phyloP scores from a whole-genome alignment of 2,113 vertebrate genomes.

The Tamias sibiricus region DNA sequence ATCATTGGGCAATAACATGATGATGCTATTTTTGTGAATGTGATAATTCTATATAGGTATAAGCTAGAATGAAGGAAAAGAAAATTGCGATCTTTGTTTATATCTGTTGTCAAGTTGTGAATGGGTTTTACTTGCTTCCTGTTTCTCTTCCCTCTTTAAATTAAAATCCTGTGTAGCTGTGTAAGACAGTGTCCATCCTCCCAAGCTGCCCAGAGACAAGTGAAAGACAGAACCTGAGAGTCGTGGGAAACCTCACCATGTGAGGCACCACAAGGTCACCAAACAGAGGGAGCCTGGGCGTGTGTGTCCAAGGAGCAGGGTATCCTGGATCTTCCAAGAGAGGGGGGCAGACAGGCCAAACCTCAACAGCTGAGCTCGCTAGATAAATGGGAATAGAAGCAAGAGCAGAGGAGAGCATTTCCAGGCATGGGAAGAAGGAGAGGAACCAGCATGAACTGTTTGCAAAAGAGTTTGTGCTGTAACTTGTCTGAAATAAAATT shows the following conservation, averaged over 20 bases:
- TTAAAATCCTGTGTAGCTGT: no score
- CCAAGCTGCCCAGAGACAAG: accelerated
- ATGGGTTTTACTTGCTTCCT: neutral
- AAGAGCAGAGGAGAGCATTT: neutral
- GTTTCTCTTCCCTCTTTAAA: no score
- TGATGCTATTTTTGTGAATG: neutral
- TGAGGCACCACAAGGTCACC: no score
- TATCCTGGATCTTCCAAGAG: neutral
- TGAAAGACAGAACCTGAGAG: no score
- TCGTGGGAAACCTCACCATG: accelerated
- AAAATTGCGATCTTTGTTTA: neutral
- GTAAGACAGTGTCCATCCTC: neutral
- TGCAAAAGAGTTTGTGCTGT: accelerated
- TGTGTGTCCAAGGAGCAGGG: accelerated
- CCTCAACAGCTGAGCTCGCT: no score
- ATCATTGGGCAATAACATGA: neutral
- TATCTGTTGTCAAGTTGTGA: neutral
- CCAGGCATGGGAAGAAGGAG: accelerated
- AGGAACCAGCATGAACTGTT: no score
- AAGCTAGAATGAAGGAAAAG: neutral
- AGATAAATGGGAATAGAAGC: accelerated
- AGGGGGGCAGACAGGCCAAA: no score
- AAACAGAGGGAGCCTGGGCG: accelerated
- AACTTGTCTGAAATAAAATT: no score
- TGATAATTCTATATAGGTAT: neutral